Percentiles rank a stretch among this genome's conserved stretches.
phyloP scores from a whole-genome alignment of 2,888 invertebrate species.

The Caradrina kadenii region DNA sequence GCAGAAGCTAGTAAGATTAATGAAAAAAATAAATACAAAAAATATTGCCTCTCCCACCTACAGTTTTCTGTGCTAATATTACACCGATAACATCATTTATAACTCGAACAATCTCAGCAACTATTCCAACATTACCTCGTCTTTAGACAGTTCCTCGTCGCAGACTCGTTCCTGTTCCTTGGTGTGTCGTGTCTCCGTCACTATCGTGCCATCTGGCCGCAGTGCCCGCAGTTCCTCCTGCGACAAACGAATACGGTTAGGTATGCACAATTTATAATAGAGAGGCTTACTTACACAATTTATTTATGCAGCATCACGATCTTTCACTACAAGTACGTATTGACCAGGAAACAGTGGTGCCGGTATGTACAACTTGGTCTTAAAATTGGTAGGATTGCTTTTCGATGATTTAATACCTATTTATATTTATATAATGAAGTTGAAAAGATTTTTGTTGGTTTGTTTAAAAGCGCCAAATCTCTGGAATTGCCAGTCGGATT shows the following conservation, averaged over 20 bases:
- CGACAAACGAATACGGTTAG: slow-evolving; percentile 52
- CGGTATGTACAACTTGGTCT: slow-evolving; percentile 35
- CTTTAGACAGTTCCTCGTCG: slow-evolving; percentile 94
- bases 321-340: slow-evolving; percentile 21
- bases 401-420: background rate
- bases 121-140: slow-evolving; percentile 81
- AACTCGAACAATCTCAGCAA: background rate
- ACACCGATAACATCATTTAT: too few species aligned
- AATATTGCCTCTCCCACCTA: too few species aligned
- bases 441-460: too few species aligned
- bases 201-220: slow-evolving; percentile 95
- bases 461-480: too few species aligned
- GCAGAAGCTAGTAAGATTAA: too few species aligned
- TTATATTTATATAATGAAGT: too few species aligned
- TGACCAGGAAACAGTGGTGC: slow-evolving; percentile 43
- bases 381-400: slow-evolving; percentile 16
- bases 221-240: slow-evolving; percentile 93
- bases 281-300: slow-evolving; percentile 41
- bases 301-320: slow-evolving; percentile 40
- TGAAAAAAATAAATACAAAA: too few species aligned
- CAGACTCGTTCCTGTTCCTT: slow-evolving; percentile 96
- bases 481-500: too few species aligned
- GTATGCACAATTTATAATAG: slow-evolving; percentile 34
- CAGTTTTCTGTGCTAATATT: too few species aligned
- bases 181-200: slow-evolving; percentile 95